Percentiles rank a stretch among this genome's conserved stretches.
phyloP scores from a whole-genome alignment of 2,797 vertebrate genomes.

The Gephyroberyx darwinii region DNA sequence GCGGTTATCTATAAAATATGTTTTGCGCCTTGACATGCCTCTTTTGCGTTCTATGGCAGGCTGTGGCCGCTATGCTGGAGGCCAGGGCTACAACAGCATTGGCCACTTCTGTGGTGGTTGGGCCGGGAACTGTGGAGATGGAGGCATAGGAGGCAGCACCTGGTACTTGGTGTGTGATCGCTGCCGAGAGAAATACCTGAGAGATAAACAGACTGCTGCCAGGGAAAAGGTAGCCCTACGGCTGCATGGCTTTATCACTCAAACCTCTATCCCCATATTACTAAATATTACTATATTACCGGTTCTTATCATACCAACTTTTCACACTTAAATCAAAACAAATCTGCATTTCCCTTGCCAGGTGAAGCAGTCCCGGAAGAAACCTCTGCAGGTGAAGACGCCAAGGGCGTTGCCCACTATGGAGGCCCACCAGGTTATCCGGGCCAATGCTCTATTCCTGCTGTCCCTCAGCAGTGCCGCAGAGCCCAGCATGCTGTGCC shows the following conservation, averaged over 20 bases:
- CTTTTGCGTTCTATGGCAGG: constrained; percentile 75
- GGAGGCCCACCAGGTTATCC: constrained; percentile 99
- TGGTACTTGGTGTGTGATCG: constrained; percentile 99
- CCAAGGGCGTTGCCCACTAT: constrained; percentile 96
- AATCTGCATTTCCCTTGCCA: constrained; percentile 55
- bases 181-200: constrained; percentile 97
- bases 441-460: constrained; percentile 95
- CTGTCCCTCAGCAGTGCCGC: constrained; percentile 97
- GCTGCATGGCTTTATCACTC: background rate
- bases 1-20: background rate
- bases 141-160: constrained; percentile 97
- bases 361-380: constrained; percentile 98
- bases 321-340: constrained; percentile 8
- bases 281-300: background rate
- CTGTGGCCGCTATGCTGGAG: constrained; percentile 98
- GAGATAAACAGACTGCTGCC: constrained; percentile 97
- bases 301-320: background rate
- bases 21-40: background rate
- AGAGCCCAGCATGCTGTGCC: constrained; percentile 94
- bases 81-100: constrained; percentile 98
- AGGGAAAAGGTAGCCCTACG: constrained; percentile 90
- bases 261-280: background rate
- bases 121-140: constrained; percentile 98
- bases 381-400: constrained; percentile 96
- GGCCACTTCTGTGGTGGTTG: constrained; percentile 99